These are phyloP conservation scores for Mormyrops attenuatus DNA, from an alignment of 2,797 vertebrate species.

Conservation along the genomic window DNA sequence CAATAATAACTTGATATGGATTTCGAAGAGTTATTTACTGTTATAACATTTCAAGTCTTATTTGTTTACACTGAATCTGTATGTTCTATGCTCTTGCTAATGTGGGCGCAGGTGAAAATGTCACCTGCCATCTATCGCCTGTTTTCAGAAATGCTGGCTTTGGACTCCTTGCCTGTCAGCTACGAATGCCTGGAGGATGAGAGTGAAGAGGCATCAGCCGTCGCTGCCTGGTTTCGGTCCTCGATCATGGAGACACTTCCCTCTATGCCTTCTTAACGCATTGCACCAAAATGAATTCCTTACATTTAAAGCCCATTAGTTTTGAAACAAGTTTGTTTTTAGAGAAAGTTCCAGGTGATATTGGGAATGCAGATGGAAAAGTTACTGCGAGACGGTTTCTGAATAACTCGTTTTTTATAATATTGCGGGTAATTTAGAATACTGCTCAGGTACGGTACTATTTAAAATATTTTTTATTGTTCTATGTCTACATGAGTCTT, in stretches of 20 bases:
- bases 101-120: conserved; percentile 1
- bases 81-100: neutral
- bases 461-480: neutral
- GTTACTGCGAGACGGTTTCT: neutral
- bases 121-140: neutral
- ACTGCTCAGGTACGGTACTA: neutral
- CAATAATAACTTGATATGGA: neutral
- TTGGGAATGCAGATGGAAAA: neutral
- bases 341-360: neutral
- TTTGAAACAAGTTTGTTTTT: neutral
- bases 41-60: neutral
- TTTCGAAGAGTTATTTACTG: neutral
- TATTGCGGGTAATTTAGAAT: neutral
- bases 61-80: neutral
- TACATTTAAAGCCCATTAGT: neutral
- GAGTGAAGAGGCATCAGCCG: neutral
- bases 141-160: neutral
- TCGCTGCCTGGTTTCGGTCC: neutral
- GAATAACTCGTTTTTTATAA: neutral
- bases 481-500: conserved; percentile 3
- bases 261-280: neutral
- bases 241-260: neutral
- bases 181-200: neutral
- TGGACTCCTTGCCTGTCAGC: neutral
- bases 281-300: neutral